Base-by-base conservation (phyloP, 2,888 invertebrate genomes). In the Orthosia incerta region DNA sequence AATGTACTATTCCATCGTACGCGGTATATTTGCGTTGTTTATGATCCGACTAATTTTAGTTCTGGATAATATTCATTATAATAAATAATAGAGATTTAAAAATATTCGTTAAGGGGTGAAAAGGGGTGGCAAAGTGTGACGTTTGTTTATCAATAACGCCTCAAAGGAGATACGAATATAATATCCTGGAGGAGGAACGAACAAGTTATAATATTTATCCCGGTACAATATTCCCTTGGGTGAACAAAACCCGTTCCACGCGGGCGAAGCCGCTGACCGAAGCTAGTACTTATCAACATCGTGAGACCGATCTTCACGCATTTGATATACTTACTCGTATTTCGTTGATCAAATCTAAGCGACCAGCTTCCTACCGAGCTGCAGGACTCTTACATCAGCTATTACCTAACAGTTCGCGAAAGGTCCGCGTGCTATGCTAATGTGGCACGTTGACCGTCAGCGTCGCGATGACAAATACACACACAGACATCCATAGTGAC, bases 321-420 rank as follows among this genome's bases (percentile, higher is more conserved):
- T 45, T 23, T 1, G 20, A 39, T 39, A 39, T 1, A 39, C 1
- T 39, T 39, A n/a, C n/a, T n/a, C n/a, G n/a, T n/a, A 18, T 31
- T 3, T 57, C 16, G 62, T 31, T 74, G 23, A 20, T 16, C 13
- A 45, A 16, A 62, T 62, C 50, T 63, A 66, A 66, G 45, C 23
- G 13, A 48, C 46, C 77, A 31, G 23, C 26, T 51, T 39, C 51
- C 46, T 57, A 39, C 4, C 57, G 31, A 20, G 2, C 45, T 20
- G 31, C 20, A 20, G 60, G 26, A 20, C 62, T 13, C 51, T 51
- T 20, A 55, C 53, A 15, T 51, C 66, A 57, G n/a, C 23, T 46
- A 56, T 79, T 79, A 65, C 46, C 13, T 71, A 57, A 79, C 13
- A 62, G 31, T 39, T 50, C 61, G 74, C 74, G 50, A 46, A 55